Conservation (phyloP, 2,888 invertebrate species). For the Suillia variegata region DNA sequence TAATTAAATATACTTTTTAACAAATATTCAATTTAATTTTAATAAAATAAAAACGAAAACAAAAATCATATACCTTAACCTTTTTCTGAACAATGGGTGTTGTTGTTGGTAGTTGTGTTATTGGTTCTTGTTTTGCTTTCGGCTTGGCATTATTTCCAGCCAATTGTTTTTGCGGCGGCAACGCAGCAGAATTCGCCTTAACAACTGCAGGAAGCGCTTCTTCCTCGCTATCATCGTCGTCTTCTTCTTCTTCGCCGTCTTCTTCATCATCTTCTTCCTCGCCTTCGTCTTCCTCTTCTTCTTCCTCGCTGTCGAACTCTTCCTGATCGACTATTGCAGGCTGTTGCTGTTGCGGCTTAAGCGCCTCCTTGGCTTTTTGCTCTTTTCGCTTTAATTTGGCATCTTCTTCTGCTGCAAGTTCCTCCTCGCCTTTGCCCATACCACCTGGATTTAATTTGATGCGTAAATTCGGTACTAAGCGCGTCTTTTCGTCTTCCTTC, state of each 20-base stretch:
- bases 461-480: slow-evolving; percentile 57
- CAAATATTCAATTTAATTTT: too few relatives aligned
- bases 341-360: neutral
- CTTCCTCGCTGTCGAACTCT: neutral
- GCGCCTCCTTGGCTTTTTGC: neutral
- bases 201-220: slow-evolving; percentile 35
- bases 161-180: slow-evolving; percentile 18
- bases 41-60: too few relatives aligned
- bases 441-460: slow-evolving; percentile 43
- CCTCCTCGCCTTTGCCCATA: slow-evolving; percentile 30
- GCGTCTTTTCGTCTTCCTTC: slow-evolving; percentile 61
- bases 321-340: neutral
- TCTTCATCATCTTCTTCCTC: slow-evolving; percentile 34
- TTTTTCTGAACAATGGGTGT: too few relatives aligned
- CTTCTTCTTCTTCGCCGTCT: slow-evolving; percentile 35
- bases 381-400: slow-evolving; percentile 8
- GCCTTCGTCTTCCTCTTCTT: slow-evolving; percentile 25
- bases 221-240: slow-evolving; percentile 38
- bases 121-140: too few relatives aligned
- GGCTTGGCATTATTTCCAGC: neutral
- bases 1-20: slow-evolving; percentile 3
- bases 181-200: slow-evolving; percentile 16
- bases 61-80: slow-evolving; percentile 49
- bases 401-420: slow-evolving; percentile 37
- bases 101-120: too few relatives aligned